phyloP scores from a whole-genome alignment of 2,888 invertebrate species.

The Limnephilus lunatus region DNA sequence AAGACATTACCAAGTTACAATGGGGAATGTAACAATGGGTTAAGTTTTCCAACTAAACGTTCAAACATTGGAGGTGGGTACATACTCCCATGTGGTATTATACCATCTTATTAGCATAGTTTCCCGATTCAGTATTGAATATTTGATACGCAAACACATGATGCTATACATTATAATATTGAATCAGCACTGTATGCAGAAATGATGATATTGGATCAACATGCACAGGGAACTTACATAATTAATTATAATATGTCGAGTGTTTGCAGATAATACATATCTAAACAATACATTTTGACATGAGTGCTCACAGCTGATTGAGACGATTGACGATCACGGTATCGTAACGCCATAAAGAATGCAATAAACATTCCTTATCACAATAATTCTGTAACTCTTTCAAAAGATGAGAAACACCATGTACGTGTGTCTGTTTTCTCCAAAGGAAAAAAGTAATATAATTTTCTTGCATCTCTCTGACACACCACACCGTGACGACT shows the following conservation, averaged over 20 bases:
- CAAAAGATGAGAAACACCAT: too few species aligned
- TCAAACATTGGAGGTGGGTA: neutral
- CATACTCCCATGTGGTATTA: neutral
- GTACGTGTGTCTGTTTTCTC: too few species aligned
- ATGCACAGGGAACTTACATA: neutral
- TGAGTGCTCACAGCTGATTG: too few species aligned
- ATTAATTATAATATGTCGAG: neutral
- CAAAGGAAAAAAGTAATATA: too few species aligned
- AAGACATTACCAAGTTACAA: neutral
- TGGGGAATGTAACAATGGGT: neutral
- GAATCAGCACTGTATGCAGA: neutral
- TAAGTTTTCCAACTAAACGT: constrained; percentile 2
- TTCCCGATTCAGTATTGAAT: neutral
- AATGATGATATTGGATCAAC: neutral
- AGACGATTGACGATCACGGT: too few species aligned
- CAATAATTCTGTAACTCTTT: too few species aligned
- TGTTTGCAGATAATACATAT: neutral
- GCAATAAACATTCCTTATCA: too few species aligned
- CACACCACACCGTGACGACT: too few species aligned
- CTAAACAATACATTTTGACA: neutral
- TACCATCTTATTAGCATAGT: neutral
- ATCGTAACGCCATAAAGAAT: too few species aligned
- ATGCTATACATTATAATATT: neutral
- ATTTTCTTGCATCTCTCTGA: too few species aligned
- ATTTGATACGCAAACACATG: neutral